phyloP scores from a whole-genome alignment of 2,113 vertebrate genomes.

The Acanthochromis polyacanthus region DNA sequence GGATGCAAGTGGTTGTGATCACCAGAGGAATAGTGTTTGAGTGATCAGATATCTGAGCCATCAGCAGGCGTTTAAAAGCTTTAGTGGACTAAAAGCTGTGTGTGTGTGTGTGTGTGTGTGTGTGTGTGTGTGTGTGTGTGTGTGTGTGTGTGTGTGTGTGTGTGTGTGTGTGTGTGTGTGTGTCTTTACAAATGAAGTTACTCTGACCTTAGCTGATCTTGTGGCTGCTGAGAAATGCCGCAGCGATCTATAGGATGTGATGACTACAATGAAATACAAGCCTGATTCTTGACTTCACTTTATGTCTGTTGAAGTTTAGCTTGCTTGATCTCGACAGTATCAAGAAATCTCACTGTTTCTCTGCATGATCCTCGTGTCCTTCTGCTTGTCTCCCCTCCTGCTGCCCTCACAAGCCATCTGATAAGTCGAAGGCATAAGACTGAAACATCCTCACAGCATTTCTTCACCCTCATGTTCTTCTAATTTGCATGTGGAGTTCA shows the following conservation, averaged over 20 bases:
- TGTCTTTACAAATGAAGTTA: slow-evolving; percentile 71
- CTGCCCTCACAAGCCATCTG: slow-evolving; percentile 22
- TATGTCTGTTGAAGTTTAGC: slow-evolving; percentile 1
- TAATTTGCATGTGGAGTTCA: slow-evolving; percentile 37
- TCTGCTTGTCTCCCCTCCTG: neutral
- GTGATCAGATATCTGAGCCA: slow-evolving; percentile 70
- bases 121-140: too few species aligned
- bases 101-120: slow-evolving; percentile 35
- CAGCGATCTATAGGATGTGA: slow-evolving; percentile 31
- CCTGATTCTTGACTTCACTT: slow-evolving; percentile 11
- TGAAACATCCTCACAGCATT: neutral
- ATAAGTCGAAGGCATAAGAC: slow-evolving; percentile 12
- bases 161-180: slow-evolving; percentile 8
- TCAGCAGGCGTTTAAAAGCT: slow-evolving; percentile 65
- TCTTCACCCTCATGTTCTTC: neutral
- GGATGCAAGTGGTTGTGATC: slow-evolving; percentile 50
- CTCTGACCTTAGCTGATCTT: slow-evolving; percentile 45
- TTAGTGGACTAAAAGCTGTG: slow-evolving; percentile 62
- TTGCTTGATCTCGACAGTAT: neutral
- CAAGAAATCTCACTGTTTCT: slow-evolving; percentile 7
- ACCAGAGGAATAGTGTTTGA: slow-evolving; percentile 46
- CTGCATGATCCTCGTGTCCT: neutral
- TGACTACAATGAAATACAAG: slow-evolving; percentile 22
- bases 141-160: too few species aligned
- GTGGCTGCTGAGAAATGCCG: slow-evolving; percentile 40